A percentile compares a stretch with the other conserved stretches of the same genome.
Conservation (phyloP, 2,888 invertebrate genomes). For the Terebella lapidaria region DNA sequence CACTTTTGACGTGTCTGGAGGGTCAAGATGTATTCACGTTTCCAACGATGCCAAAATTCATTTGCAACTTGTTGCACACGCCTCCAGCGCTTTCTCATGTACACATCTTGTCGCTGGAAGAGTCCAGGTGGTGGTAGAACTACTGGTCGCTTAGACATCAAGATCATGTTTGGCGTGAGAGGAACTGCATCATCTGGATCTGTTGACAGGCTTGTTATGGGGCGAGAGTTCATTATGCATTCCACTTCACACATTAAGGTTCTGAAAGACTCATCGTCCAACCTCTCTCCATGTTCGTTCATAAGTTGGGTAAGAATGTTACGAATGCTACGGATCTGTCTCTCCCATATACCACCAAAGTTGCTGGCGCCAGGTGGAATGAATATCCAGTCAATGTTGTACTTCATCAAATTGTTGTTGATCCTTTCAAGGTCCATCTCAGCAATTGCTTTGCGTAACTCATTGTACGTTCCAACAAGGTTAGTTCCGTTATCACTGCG, state of each 20-base stretch:
- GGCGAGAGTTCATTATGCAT: constrained; percentile 16
- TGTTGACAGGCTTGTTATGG: constrained; percentile 6
- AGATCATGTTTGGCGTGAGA: constrained; percentile 15
- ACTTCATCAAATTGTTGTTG: constrained; percentile 6
- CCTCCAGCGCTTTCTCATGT: constrained; percentile 21
- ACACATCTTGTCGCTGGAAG: constrained; percentile 22
- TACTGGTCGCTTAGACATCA: constrained; percentile 15
- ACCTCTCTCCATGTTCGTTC: neutral
- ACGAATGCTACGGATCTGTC: no score
- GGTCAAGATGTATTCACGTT: constrained; percentile 20
- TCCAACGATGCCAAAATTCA: constrained; percentile 27
- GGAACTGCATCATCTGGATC: constrained; percentile 14
- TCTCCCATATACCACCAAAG: constrained; percentile 21
- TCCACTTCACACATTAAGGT: constrained; percentile 17
- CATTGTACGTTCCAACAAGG: constrained; percentile 20
- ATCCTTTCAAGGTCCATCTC: constrained; percentile 15
- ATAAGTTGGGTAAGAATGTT: constrained; percentile 11
- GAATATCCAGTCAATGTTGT: neutral
- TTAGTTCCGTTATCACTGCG: constrained; percentile 23
- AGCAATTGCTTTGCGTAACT: constrained; percentile 8
- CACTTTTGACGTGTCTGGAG: constrained; percentile 22
- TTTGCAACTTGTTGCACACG: constrained; percentile 24
- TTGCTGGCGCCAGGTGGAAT: constrained; percentile 11
- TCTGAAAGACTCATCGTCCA: constrained; percentile 15
- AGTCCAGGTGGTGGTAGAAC: constrained; percentile 23